A percentile compares a stretch with the other conserved stretches of the same genome.
phyloP scores from a whole-genome alignment of 2,113 vertebrate genomes.

The Cyanistes caeruleus region DNA sequence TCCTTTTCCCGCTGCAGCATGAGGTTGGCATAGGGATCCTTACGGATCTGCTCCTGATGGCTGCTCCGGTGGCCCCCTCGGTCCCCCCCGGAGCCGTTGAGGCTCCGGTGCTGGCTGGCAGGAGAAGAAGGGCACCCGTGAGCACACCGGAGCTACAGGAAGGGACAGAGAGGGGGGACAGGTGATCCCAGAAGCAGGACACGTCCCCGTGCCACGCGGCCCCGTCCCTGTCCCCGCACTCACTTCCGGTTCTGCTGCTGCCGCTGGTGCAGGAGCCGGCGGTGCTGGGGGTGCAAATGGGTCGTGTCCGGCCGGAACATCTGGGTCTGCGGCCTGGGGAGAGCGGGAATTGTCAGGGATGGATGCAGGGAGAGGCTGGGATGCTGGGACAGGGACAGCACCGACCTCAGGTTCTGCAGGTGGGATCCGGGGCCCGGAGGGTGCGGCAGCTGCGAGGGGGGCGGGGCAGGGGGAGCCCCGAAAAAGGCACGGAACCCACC shows the following conservation, averaged over 20 bases:
- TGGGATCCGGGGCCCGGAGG: conserved; percentile 76
- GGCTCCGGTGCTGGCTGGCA: conserved; percentile 77
- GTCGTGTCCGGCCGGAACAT: conserved; percentile 90
- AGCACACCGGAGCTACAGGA: conserved; percentile 62
- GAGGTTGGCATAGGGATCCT: conserved; percentile 94
- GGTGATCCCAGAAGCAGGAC: not conserved
- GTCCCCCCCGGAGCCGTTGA: conserved; percentile 75
- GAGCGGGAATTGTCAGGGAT: rapidly evolving
- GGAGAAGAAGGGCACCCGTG: conserved; percentile 58
- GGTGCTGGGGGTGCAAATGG: conserved; percentile 94
- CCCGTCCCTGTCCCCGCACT: not conserved
- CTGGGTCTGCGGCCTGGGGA: conserved; percentile 72
- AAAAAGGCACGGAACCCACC: conserved; percentile 87
- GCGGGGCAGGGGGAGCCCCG: conserved; percentile 78
- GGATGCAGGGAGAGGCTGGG: rapidly evolving
- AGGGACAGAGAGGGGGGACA: conserved; percentile 55
- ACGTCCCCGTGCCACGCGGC: not conserved
- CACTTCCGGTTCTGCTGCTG: conserved; percentile 88
- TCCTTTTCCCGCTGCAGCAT: conserved; percentile 97
- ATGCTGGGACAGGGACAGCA: rapidly evolving
- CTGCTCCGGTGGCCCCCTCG: conserved; percentile 77
- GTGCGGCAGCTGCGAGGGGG: conserved; percentile 79
- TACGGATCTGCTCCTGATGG: conserved; percentile 81
- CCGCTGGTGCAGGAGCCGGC: conserved; percentile 89
- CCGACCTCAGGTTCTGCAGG: conserved; percentile 76